Evolutionary conservation across 1,140 invertebrate species (phyloP), one percentile per base, ranked within the genome.

Genomic region (Drosophila parabipectinata): DNA sequence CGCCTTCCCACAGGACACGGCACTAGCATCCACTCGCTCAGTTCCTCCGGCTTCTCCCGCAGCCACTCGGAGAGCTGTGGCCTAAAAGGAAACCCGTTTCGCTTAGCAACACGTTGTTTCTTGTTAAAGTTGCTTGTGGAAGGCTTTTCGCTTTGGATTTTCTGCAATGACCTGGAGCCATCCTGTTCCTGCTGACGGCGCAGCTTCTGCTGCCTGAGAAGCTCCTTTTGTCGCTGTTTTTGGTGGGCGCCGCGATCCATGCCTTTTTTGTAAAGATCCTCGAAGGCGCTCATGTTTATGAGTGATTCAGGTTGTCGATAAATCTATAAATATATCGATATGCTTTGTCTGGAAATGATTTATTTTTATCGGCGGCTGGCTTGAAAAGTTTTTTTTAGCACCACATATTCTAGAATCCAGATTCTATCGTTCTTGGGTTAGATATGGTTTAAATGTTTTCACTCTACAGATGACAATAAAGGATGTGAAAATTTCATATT

Each of bases 1-100:
- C 98, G 93, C 73, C 94, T 94, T 26, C 97, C 98, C 78, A 95
- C 93, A 32, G 98, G 98, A 92, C 96, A 98, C 0, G 96, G 93
- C 30, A 97, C 94, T 64, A 97, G 93, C n/a, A 95, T 91, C 97
- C 98, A 99, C 52, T 96, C 94, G 7, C 94, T 92, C 28, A 94
- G 79, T 92, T 97, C 95, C 57, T 93, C 92, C 12, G 98, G 98
- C 48, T 96, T 94, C 76, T 98, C 97, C 1, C 96, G 92, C 90
- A 99, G 93, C 98, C 98, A 99, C 92, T 99, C 98, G 0, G 98
- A 98, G 24, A 96, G 85, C 26, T 91, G 90, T 1, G 83, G 56
- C 1, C 47, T 50, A 7, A 50, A 69, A 18, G 51, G 51, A n/a
- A 39, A 47, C 15, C 4, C 26, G 9, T 30, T 18, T 24, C 18